A percentile compares a stretch with the other conserved stretches of the same genome.
Conservation (phyloP, 2,797 vertebrate species). For the Halcyon leucocephala region DNA sequence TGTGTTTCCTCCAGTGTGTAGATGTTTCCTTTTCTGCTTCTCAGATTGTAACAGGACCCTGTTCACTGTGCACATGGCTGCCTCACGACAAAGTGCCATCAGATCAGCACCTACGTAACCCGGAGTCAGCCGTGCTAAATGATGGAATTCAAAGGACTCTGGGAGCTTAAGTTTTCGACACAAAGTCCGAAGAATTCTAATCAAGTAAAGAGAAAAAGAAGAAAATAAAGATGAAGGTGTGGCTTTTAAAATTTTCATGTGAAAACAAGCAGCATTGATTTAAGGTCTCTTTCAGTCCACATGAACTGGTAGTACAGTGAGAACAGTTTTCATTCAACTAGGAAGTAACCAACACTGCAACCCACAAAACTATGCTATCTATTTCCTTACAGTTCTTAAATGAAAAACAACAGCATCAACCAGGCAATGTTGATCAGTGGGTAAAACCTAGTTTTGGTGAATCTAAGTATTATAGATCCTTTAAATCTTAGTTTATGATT, state of each 20-base stretch:
- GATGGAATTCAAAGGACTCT: constrained; percentile 82
- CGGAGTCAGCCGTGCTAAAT: constrained; percentile 89
- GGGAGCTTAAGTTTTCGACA: constrained; percentile 91
- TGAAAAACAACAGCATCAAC: background rate
- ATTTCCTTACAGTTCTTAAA: background rate
- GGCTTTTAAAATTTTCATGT: background rate
- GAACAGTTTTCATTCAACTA: background rate
- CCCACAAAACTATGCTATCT: background rate
- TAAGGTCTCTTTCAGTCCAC: background rate
- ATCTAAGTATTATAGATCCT: background rate
- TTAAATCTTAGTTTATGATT: background rate
- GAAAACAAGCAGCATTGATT: background rate
- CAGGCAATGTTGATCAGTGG: background rate
- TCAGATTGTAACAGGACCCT: constrained; percentile 81
- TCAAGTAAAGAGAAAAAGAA: background rate
- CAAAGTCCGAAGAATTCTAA: constrained; percentile 91
- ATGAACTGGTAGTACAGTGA: background rate
- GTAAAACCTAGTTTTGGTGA: background rate
- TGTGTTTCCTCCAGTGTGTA: background rate
- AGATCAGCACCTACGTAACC: constrained; percentile 95
- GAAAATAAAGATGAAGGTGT: background rate
- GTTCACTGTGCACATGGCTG: constrained; percentile 88
- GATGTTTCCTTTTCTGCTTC: background rate
- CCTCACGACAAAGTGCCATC: constrained; percentile 94
- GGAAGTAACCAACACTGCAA: background rate